Evolutionary conservation across 64 coral and sea anemone genomes (phyloP), one percentile per base, ranked within the genome.

Genomic region (Stichodactyla helianthus): DNA sequence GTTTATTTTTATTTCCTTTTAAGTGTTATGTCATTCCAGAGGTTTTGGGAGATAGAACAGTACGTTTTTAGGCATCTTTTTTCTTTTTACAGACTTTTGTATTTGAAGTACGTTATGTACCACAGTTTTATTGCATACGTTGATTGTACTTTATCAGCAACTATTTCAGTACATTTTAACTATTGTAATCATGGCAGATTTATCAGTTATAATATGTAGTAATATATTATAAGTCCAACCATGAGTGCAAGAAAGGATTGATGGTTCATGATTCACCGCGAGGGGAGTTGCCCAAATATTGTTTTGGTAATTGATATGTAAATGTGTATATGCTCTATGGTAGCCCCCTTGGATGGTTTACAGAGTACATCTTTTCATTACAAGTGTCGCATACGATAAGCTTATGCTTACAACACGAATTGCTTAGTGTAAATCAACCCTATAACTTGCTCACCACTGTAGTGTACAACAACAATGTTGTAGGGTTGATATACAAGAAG

Each of bases 51-150:
- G n/a, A 74, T 26, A 74, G 25, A 74, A 74, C 7, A 26, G 68
- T 74, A 74, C 10, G 14, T 74, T 58, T 58, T 58, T 31, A 74
- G 68, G 68, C 27, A 74, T 28, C 10, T 74, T 74, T 31, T 58
- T 58, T 58, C 55, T 44, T 44, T 65, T 7, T 7, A 31, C n/a
- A 74, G 25, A 31, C 7, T 74, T 74, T 74, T 74, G 68, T 74
- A 71, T 71, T n/a, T 71, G 35, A 44, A 44, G 35, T 44, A 2
- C 35, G 4, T 22, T 13, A 70, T 11, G 27, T 83, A 71, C 9
- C 59, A 55, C 87, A 60, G 18, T 81, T 84, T 84, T 89, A 89
- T 83, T 89, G 51, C 74, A 83, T 81, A 89, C 88, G 54, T 76
- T 74, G 53, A 77, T 74, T 78, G 53, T 68, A 74, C 25, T 31